Evolutionary conservation across 2,113 vertebrate species (phyloP).

Genomic region (Stomatorhinus ivindoensis): DNA sequence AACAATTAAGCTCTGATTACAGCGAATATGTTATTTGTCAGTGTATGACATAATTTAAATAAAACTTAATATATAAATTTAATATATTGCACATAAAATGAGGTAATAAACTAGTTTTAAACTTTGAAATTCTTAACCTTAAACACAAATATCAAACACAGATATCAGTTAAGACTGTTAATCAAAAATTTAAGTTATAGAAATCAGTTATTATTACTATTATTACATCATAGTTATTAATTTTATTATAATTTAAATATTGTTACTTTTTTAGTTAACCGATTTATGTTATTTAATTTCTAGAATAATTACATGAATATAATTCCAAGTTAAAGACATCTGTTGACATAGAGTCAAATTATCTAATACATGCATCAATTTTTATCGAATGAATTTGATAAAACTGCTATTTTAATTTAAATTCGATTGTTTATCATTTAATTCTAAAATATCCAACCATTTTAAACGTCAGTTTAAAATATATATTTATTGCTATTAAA

Average conservation of each 20-base stretch:
- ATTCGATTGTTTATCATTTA: neutral
- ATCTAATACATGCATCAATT: neutral
- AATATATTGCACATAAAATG: neutral
- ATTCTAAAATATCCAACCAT: neutral
- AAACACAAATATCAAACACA: neutral
- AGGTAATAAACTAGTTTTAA: neutral
- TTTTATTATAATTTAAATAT: neutral
- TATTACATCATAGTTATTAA: neutral
- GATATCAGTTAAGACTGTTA: neutral
- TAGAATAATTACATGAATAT: neutral
- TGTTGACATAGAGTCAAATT: neutral
- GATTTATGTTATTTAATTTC: neutral
- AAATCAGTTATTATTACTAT: no score
- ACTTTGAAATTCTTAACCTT: neutral
- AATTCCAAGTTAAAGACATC: neutral
- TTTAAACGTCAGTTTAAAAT: neutral
- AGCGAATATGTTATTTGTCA: neutral
- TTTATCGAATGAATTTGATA: neutral
- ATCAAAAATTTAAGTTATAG: neutral
- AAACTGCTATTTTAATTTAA: neutral
- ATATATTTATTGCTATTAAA: neutral
- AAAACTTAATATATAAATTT: neutral
- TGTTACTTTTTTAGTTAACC: neutral
- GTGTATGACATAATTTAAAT: neutral
- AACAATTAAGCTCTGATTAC: neutral